These are phyloP conservation scores for Sclerurus mexicanus DNA, from an alignment of 2,113 vertebrate species.

Conservation along the genomic window DNA sequence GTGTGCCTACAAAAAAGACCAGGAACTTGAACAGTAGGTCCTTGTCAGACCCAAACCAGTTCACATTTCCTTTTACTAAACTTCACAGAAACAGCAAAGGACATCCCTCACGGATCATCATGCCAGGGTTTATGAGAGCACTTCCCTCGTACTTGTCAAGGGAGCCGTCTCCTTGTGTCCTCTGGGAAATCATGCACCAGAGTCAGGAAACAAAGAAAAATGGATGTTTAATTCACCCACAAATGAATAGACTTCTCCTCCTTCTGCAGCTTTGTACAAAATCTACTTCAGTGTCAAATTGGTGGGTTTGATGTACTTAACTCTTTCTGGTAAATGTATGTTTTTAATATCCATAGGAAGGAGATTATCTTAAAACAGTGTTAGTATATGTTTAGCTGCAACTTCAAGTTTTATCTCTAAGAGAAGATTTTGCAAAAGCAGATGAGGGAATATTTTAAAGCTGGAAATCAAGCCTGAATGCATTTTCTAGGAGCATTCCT, in stretches of 20 bases:
- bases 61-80: neutral
- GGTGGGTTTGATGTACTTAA: neutral
- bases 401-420: neutral
- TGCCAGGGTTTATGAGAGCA: neutral
- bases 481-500: neutral
- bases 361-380: neutral
- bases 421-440: neutral
- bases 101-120: accelerated
- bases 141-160: neutral
- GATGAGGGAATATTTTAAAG: neutral
- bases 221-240: neutral
- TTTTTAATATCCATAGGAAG: neutral
- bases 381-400: neutral
- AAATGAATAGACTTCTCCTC: neutral
- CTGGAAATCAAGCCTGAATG: neutral
- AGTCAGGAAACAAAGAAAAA: constrained; percentile 15
- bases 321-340: neutral
- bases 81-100: neutral
- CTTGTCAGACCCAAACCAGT: neutral
- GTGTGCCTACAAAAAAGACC: neutral
- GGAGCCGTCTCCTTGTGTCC: neutral
- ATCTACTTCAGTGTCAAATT: neutral
- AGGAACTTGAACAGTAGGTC: neutral
- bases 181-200: constrained; percentile 12
- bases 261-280: neutral